A percentile compares a stretch with the other conserved stretches of the same genome.
Evolutionary conservation across 2,888 invertebrate genomes (phyloP).

Genomic region (Busseola fusca): DNA sequence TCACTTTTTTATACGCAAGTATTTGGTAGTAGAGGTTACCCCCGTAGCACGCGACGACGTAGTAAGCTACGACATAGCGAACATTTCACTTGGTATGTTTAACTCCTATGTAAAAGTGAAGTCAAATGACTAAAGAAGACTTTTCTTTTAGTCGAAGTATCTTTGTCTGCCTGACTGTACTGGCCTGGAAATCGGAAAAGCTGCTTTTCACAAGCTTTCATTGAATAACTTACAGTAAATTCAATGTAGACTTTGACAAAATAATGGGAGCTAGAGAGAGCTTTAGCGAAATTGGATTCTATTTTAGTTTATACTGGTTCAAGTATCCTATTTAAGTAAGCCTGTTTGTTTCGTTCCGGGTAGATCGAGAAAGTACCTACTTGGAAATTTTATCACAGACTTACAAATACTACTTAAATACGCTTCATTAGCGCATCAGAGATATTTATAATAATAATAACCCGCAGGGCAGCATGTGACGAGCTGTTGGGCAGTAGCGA

Average conservation of each 20-base stretch:
- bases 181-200: neutral
- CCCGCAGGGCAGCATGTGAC: too few relatives aligned
- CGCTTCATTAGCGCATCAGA: too few relatives aligned
- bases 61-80: too few relatives aligned
- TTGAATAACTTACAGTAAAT: constrained; percentile 5
- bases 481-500: too few relatives aligned
- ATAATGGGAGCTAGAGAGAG: neutral
- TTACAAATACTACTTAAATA: neutral
- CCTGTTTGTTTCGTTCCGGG: neutral
- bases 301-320: constrained; percentile 8
- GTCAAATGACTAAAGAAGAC: neutral
- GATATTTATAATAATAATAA: too few relatives aligned
- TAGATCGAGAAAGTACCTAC: neutral
- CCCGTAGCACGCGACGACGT: too few relatives aligned
- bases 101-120: too few relatives aligned
- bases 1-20: too few relatives aligned
- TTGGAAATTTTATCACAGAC: neutral
- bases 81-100: too few relatives aligned
- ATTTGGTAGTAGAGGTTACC: too few relatives aligned
- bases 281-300: constrained; percentile 17
- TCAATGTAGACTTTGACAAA: constrained; percentile 22
- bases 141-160: too few relatives aligned
- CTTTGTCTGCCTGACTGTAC: too few relatives aligned
- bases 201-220: neutral
- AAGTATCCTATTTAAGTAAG: constrained; percentile 18